Percentiles rank a stretch among this genome's conserved stretches.
These are phyloP conservation scores for Tethea ocularis DNA, from an alignment of 2,888 invertebrate species.

Conservation along the genomic window DNA sequence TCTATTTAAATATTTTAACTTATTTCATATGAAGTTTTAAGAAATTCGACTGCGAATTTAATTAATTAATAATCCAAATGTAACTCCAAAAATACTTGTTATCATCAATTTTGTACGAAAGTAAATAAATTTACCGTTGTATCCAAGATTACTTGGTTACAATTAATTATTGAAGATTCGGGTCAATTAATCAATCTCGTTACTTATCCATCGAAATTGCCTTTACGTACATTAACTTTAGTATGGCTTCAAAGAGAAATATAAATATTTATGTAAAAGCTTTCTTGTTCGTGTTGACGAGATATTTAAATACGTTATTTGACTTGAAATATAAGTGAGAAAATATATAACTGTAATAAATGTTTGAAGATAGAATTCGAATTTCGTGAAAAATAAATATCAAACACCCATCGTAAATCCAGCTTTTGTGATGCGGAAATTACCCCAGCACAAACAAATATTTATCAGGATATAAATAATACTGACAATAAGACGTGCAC, in stretches of 20 bases:
- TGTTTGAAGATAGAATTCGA: neutral
- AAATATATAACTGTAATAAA: neutral
- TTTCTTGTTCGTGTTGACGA: neutral
- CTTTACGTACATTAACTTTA: constrained; percentile 8
- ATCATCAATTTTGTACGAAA: neutral
- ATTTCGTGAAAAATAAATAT: neutral
- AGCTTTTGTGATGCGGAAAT: neutral
- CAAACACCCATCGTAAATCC: neutral
- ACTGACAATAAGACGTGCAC: constrained; percentile 46
- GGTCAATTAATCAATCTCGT: constrained; percentile 8
- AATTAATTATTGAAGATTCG: constrained; percentile 11
- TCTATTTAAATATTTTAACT: no score
- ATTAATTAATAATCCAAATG: no score
- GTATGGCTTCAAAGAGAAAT: constrained; percentile 9
- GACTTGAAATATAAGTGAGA: neutral
- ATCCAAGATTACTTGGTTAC: constrained; percentile 4
- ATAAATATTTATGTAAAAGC: constrained; percentile 3
- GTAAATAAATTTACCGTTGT: neutral
- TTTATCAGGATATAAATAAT: constrained; percentile 61
- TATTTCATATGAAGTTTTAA: no score
- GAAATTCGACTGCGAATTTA: no score
- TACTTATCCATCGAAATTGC: constrained; percentile 7
- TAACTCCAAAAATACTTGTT: neutral
- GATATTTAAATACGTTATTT: neutral
- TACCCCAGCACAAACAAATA: constrained; percentile 51